Percentiles rank a stretch among this genome's conserved stretches.
These are phyloP conservation scores for Ranitomeya variabilis DNA, from an alignment of 2,113 vertebrate species.

Conservation along the genomic window DNA sequence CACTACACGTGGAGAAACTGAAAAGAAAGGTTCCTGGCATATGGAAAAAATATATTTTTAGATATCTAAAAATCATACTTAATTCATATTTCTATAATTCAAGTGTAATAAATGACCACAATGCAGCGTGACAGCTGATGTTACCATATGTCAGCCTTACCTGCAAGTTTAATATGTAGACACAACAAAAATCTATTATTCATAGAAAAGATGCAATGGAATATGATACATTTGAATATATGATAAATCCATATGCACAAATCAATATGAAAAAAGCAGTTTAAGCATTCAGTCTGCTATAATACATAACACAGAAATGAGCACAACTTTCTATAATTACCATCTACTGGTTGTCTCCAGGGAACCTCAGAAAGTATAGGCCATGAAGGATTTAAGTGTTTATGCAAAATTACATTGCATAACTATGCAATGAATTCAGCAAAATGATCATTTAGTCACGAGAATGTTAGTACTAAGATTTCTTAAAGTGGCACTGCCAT, in stretches of 20 bases:
- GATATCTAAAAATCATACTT: conserved; percentile 16
- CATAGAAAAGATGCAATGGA: background rate
- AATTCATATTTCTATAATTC: conserved; percentile 42
- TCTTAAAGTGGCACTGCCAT: background rate
- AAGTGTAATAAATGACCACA: conserved; percentile 27
- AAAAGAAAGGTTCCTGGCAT: background rate
- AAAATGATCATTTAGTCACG: background rate
- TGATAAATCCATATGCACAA: conserved; percentile 23
- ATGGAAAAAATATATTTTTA: background rate
- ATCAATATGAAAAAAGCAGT: background rate
- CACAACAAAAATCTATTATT: conserved; percentile 43
- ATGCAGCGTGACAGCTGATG: conserved; percentile 12
- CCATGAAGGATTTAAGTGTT: background rate
- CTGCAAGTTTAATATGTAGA: conserved; percentile 38
- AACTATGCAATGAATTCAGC: background rate
- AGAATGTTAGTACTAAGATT: background rate
- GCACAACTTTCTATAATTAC: conserved; percentile 34
- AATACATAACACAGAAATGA: conserved; percentile 33
- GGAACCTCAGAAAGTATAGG: background rate
- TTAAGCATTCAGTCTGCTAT: background rate
- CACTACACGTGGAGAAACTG: background rate
- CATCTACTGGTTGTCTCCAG: conserved; percentile 1
- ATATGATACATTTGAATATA: background rate
- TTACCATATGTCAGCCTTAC: conserved; percentile 35
- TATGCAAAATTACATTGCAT: conserved; percentile 4